A percentile compares a stretch with the other conserved stretches of the same genome.
Conservation (phyloP, 2,113 vertebrate species). For the Symphodus melops region DNA sequence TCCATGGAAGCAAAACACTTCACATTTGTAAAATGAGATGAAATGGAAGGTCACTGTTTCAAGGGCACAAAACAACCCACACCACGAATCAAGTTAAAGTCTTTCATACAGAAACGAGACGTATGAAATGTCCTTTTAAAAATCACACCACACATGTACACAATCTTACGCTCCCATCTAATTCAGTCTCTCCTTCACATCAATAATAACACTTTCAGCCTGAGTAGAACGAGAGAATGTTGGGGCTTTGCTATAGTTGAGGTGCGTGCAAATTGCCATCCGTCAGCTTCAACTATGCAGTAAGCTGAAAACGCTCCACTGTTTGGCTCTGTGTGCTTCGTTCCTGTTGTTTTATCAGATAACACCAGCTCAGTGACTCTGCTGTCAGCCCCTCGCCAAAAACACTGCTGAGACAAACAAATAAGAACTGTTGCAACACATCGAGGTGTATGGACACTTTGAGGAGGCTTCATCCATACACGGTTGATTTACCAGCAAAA, state of each 20-base stretch:
- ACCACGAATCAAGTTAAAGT: neutral
- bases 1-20: neutral
- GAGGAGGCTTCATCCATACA: no score
- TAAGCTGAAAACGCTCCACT: conserved; percentile 24
- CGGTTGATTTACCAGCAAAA: no score
- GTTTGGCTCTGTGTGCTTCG: neutral
- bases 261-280: neutral
- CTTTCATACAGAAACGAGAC: neutral
- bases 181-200: neutral
- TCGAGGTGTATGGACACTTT: neutral
- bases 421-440: neutral
- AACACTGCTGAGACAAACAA: neutral
- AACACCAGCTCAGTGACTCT: conserved; percentile 19
- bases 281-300: conserved; percentile 5
- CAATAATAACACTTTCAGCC: neutral
- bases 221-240: neutral
- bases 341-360: conserved; percentile 3
- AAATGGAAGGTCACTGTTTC: neutral
- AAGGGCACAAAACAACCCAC: neutral
- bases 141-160: neutral
- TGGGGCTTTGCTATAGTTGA: conserved; percentile 2
- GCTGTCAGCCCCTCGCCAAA: conserved; percentile 21
- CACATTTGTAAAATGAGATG: no score
- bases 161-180: neutral
- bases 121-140: no score